These are phyloP conservation scores for Hydrozoanthus tunicans DNA, from an alignment of 64 coral and sea anemone genomes.

Conservation along the genomic window DNA sequence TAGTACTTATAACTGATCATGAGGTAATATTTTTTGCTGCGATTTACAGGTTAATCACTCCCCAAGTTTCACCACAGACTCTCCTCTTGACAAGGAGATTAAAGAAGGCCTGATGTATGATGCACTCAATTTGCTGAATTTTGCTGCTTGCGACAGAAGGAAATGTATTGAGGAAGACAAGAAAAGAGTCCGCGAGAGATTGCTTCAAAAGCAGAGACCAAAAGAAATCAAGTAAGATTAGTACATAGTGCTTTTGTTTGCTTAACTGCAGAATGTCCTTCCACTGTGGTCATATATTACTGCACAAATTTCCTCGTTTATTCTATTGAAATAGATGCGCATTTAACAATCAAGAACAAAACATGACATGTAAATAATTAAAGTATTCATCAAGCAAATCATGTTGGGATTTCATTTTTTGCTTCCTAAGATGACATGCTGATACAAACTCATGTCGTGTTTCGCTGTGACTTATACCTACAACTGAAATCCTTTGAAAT, in stretches of 20 bases:
- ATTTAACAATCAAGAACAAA: no score
- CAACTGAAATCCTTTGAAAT: no score
- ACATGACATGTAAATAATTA: no score
- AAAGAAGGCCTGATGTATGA: constrained; percentile 95
- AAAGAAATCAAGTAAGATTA: constrained; percentile 82
- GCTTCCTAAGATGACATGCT: no score
- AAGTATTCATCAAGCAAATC: no score
- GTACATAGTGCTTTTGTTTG: not conserved
- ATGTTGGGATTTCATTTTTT: no score
- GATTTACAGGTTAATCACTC: constrained; percentile 89
- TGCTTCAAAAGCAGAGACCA: constrained; percentile 89
- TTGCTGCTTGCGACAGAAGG: constrained; percentile 86
- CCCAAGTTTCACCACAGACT: constrained; percentile 97
- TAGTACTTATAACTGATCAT: not conserved
- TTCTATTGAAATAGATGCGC: no score
- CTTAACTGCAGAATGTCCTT: not conserved
- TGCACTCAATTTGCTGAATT: constrained; percentile 83
- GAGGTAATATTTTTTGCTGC: constrained; percentile 5
- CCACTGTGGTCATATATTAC: not conserved
- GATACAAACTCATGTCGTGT: no score
- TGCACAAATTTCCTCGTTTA: no score
- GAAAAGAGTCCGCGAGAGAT: constrained; percentile 84
- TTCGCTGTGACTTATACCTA: no score
- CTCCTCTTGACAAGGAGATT: constrained; percentile 93
- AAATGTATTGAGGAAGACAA: constrained; percentile 98